Conservation (phyloP, 2,113 vertebrate genomes). For the Lipotes vexillifer region DNA sequence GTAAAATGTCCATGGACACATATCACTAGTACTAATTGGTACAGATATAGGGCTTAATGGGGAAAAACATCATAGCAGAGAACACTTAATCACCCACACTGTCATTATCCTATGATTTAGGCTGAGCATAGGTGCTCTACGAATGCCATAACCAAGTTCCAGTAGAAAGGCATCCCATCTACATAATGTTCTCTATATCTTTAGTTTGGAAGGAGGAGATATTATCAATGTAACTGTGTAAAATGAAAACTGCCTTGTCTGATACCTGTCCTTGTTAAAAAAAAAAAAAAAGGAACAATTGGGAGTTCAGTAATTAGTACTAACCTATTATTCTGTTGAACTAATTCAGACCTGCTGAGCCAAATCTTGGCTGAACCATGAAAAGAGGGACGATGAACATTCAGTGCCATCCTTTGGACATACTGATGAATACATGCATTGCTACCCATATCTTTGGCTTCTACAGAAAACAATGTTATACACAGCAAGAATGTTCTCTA, state of each 20-base stretch:
- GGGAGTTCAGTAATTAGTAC: not conserved
- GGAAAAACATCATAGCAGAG: not conserved
- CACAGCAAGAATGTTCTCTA: not conserved
- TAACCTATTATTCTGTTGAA: not conserved
- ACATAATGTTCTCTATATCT: not conserved
- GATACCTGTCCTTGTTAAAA: not conserved
- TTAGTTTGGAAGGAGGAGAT: not conserved
- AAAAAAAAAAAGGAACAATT: not conserved
- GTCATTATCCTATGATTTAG: not conserved
- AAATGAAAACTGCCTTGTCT: not conserved
- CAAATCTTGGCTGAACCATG: not conserved
- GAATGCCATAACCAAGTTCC: not conserved
- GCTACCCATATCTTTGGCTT: not conserved
- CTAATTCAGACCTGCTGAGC: not conserved
- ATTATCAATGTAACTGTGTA: not conserved
- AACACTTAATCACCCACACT: not conserved
- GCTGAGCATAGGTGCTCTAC: not conserved
- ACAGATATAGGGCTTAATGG: not conserved
- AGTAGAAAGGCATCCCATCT: not conserved
- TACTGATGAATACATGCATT: not conserved
- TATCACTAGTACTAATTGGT: not conserved
- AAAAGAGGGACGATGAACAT: not conserved
- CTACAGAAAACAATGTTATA: not conserved
- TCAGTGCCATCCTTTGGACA: not conserved
- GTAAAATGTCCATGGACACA: not conserved